A percentile compares a stretch with the other conserved stretches of the same genome.
These are phyloP conservation scores for Hyposmocoma kahamanoa DNA, from an alignment of 1,140 invertebrate genomes.

Conservation along the genomic window DNA sequence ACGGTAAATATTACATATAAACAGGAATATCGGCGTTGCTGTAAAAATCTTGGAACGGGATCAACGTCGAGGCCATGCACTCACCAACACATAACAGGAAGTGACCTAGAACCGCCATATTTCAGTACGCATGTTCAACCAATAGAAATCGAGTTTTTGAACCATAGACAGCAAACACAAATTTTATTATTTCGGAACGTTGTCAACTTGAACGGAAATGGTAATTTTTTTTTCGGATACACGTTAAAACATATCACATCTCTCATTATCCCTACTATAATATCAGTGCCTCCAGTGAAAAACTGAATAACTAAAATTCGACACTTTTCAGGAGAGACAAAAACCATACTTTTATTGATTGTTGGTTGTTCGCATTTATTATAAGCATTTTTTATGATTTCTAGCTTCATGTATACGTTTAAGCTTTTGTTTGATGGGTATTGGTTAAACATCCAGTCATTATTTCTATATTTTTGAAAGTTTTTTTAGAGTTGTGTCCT, in stretches of 20 bases:
- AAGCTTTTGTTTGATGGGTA: too few species aligned
- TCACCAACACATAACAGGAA: conserved; percentile 71
- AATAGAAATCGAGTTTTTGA: conserved; percentile 31
- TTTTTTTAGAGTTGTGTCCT: too few species aligned
- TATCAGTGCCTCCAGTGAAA: too few species aligned
- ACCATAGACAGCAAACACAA: conserved; percentile 30
- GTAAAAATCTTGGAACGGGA: conserved; percentile 63
- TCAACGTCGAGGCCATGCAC: conserved; percentile 67
- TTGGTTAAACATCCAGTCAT: too few species aligned
- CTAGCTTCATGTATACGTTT: too few species aligned
- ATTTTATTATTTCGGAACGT: conserved; percentile 15
- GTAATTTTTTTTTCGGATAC: conserved; percentile 18
- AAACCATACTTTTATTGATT: too few species aligned
- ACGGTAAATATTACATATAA: conserved; percentile 57
- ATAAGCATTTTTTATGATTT: too few species aligned
- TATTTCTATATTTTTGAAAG: too few species aligned
- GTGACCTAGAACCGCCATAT: conserved; percentile 69
- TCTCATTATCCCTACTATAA: too few species aligned
- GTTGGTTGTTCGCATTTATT: too few species aligned
- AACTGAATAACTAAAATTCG: too few species aligned
- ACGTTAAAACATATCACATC: conserved; percentile 5
- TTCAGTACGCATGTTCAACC: conserved; percentile 36
- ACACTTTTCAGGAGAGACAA: too few species aligned
- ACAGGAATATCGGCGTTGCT: conserved; percentile 46
- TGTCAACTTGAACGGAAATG: conserved; percentile 21